Base-by-base conservation (phyloP, 1,140 invertebrate species). In the Drosophila eugracilis region DNA sequence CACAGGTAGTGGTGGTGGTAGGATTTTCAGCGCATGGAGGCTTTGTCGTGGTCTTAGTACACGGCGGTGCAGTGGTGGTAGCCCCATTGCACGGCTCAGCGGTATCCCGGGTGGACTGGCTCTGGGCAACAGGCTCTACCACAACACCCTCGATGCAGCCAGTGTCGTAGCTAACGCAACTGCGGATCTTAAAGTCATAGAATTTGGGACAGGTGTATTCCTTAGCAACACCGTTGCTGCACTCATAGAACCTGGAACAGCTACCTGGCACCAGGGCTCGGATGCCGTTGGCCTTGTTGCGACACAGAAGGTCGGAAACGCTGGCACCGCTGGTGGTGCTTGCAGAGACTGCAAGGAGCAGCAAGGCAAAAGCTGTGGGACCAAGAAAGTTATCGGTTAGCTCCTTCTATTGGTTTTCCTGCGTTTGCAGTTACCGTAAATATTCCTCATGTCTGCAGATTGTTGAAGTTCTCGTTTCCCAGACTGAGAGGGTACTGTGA, bases 201-300 rank as follows among this genome's bases (percentile, higher is more conserved):
- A 58, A 89, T 4, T 67, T 45, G 14, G 85, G 67, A 53, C 85
- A 89, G 2, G 57, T 21, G 32, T 54, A 66, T 44, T 75, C 45
- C 32, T 22, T 54, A 0, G 66, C 49, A n/a, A 54, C 17, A 7
- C 81, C 81, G 41, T 78, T 74, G 5, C 76, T 58, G 32, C 86
- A 89, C 36, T 80, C 75, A 21, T 75, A 77, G 37, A 65, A 89
- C 34, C 76, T 70, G 4, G 81, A 84, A 34, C 85, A 89, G 44
- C 78, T 86, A 10, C 85, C 85, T 0, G 85, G 85, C 2, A 89
- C 79, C 22, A 89, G 37, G 6, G 74, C 17, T 0, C 72, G 66
- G 34, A 74, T 54, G 7, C 86, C 83, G 45, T 76, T 58, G n/a
- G 50, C 48, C 34, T 75, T 63, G 17, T 58, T 39, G 3, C 42